Conservation (phyloP, 2,113 vertebrate genomes). For the Varanus komodoensis region DNA sequence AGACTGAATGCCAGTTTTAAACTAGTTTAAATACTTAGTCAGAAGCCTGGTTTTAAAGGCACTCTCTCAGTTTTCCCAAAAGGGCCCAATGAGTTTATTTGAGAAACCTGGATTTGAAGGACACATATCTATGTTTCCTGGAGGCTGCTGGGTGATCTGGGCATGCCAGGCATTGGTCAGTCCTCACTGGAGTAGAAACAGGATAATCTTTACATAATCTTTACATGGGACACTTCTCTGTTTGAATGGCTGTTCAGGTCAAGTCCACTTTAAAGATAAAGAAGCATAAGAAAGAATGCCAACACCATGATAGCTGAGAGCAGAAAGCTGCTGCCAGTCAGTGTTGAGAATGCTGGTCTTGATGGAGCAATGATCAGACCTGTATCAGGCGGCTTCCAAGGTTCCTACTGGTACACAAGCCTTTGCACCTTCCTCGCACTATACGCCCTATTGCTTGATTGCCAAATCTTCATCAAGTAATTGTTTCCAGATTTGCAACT, state of each 20-base stretch:
- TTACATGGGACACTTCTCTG: too few species aligned
- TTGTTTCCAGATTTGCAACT: not conserved
- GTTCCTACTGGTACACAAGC: too few species aligned
- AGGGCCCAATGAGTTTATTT: not conserved
- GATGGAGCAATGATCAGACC: too few species aligned
- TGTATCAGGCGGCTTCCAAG: too few species aligned
- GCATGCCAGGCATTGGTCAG: not conserved
- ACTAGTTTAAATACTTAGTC: not conserved
- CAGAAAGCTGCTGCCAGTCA: too few species aligned
- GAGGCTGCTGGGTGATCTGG: not conserved
- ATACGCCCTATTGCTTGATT: not conserved
- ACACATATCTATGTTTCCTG: not conserved
- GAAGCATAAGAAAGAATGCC: too few species aligned
- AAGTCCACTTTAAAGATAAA: too few species aligned
- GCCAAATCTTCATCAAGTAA: not conserved
- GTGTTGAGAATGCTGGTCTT: too few species aligned
- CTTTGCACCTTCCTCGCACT: not conserved
- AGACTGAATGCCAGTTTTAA: not conserved
- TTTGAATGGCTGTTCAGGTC: too few species aligned
- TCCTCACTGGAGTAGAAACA: not conserved
- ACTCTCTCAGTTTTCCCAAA: not conserved
- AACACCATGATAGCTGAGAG: too few species aligned
- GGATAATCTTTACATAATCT: rapidly evolving
- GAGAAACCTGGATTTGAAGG: not conserved
- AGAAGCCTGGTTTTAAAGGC: not conserved